These are phyloP conservation scores for Pachyramphus minor DNA, from an alignment of 2,113 vertebrate genomes.

Conservation along the genomic window DNA sequence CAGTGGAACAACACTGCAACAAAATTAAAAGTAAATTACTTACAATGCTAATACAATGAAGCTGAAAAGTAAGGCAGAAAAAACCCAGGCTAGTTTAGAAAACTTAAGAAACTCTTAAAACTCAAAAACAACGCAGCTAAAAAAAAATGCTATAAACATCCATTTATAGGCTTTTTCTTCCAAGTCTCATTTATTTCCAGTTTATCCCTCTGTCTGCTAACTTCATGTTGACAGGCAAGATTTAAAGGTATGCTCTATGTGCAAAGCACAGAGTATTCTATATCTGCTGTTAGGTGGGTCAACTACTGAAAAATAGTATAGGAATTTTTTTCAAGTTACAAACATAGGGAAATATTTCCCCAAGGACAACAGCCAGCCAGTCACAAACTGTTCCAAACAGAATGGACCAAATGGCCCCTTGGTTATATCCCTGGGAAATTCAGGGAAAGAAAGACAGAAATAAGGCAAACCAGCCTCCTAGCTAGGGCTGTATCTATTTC, in stretches of 20 bases:
- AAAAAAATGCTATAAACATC: not conserved
- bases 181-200: not conserved
- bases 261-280: not conserved
- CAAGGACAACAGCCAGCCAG: not conserved
- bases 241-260: not conserved
- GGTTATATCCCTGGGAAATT: not conserved
- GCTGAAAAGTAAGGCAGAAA: not conserved
- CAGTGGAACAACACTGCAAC: accelerated
- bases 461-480: not conserved
- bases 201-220: not conserved
- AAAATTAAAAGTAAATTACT: not conserved
- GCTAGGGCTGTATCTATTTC: not conserved
- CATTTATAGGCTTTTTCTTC: not conserved
- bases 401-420: not conserved
- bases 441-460: not conserved
- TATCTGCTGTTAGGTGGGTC: not conserved
- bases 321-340: not conserved
- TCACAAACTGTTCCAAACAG: not conserved
- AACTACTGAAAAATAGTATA: not conserved
- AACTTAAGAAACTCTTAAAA: not conserved
- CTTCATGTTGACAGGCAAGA: not conserved
- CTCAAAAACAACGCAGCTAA: not conserved
- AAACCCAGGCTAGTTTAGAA: not conserved
- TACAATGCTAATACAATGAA: not conserved
- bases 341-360: not conserved